phyloP scores from a whole-genome alignment of 2,113 vertebrate genomes.

The Noctilio leporinus region DNA sequence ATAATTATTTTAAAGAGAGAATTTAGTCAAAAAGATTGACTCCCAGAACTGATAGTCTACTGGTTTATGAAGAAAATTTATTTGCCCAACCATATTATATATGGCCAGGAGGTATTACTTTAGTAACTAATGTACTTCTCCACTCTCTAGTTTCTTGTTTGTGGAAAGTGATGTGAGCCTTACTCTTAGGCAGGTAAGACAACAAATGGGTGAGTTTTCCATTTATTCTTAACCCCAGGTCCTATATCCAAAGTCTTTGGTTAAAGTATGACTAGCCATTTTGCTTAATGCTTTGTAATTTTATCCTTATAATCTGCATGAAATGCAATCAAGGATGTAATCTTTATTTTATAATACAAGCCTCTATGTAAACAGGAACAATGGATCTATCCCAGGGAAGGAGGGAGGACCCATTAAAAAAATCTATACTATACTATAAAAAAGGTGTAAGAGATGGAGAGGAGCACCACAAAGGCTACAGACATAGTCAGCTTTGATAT shows the following conservation, averaged over 20 bases:
- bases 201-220: neutral
- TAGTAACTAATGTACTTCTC: neutral
- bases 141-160: neutral
- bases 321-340: neutral
- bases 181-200: neutral
- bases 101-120: neutral
- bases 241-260: neutral
- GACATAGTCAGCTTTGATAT: neutral
- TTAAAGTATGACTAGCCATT: neutral
- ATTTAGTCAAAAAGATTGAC: neutral
- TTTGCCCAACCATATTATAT: neutral
- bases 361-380: neutral
- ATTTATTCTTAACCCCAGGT: neutral
- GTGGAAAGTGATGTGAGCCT: neutral
- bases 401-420: neutral
- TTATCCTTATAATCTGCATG: neutral
- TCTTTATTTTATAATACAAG: neutral
- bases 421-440: neutral
- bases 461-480: neutral
- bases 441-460: neutral
- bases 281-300: neutral
- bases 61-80: neutral
- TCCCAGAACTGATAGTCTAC: neutral
- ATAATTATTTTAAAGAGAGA: neutral
- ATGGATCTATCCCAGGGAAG: neutral